A percentile compares a stretch with the other conserved stretches of the same genome.
Conservation (phyloP, 2,113 vertebrate genomes). For the Varanus salvator region DNA sequence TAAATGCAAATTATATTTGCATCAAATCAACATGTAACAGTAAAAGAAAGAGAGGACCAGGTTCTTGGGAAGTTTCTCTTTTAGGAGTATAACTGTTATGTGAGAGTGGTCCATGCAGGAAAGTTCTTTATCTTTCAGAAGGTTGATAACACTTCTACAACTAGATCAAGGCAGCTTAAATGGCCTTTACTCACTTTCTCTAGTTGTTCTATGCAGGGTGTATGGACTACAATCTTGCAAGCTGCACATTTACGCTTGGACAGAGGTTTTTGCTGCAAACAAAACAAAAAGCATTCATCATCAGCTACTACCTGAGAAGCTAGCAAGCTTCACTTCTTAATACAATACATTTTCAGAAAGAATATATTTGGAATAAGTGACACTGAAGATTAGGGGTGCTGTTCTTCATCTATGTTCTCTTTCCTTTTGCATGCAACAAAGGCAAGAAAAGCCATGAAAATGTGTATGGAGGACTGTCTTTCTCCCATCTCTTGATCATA, state of each 20-base stretch:
- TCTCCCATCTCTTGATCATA: background rate
- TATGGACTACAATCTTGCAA: slow-evolving; percentile 94
- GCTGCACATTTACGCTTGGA: slow-evolving; percentile 92
- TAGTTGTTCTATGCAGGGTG: slow-evolving; percentile 90
- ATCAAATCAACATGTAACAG: background rate
- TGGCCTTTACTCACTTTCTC: slow-evolving; percentile 85
- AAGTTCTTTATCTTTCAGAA: background rate
- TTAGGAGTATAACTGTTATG: background rate
- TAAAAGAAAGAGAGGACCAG: background rate
- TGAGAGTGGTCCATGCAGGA: background rate
- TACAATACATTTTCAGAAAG: background rate
- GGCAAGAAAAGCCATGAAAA: background rate
- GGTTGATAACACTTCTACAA: background rate
- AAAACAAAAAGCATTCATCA: slow-evolving; percentile 29
- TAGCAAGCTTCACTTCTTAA: background rate
- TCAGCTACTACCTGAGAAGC: background rate
- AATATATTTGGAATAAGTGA: background rate
- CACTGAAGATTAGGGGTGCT: background rate
- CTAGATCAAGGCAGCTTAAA: background rate
- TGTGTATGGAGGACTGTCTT: background rate
- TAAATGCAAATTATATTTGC: background rate
- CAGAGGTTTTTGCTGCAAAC: slow-evolving; percentile 88
- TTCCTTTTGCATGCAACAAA: background rate
- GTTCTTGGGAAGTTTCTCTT: background rate
- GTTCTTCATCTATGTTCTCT: background rate